Conservation (phyloP, 53 echinoderm and acorn worm genomes). For the Glandiceps talaboti region DNA sequence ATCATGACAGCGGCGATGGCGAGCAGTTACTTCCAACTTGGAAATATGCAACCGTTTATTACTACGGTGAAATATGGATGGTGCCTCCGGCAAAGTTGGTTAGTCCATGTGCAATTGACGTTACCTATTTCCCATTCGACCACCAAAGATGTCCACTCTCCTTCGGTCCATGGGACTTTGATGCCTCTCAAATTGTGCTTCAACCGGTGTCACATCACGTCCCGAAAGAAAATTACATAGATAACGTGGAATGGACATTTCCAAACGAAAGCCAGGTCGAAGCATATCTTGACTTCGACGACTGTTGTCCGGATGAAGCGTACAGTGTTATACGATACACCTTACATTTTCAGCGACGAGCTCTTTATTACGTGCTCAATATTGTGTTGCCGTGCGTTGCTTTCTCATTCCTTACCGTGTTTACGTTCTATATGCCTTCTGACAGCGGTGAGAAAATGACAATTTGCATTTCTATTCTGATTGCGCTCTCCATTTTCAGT, state of each 20-base stretch:
- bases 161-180: background rate
- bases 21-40: background rate
- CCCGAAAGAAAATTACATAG: background rate
- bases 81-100: background rate
- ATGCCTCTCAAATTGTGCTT: background rate
- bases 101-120: background rate
- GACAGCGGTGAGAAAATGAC: background rate
- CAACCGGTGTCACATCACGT: background rate
- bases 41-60: background rate
- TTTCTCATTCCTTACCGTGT: background rate
- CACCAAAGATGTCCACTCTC: background rate
- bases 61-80: background rate
- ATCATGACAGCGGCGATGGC: background rate
- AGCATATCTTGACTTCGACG: background rate
- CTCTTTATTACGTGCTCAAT: background rate
- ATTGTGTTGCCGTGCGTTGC: background rate
- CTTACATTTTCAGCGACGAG: background rate
- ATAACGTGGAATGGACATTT: background rate
- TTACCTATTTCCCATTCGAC: background rate
- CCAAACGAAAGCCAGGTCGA: background rate
- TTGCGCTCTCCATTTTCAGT: background rate
- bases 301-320: background rate
- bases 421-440: background rate
- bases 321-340: background rate
- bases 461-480: background rate